Base-by-base conservation (phyloP, 1,140 invertebrate genomes). In the Eriocheir sinensis region DNA sequence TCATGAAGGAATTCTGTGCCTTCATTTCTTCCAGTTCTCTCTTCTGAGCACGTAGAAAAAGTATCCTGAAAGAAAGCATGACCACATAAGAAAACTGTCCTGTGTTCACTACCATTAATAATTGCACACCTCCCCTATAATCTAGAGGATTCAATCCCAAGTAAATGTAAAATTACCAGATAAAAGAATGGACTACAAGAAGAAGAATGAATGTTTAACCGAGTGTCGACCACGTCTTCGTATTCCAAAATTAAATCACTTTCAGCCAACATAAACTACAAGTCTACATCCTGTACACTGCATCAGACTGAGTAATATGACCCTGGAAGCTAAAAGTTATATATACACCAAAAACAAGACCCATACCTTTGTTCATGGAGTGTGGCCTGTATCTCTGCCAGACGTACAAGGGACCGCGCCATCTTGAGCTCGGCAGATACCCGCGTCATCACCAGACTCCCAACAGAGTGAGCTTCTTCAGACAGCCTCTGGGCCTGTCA, bases 371-470 rank as follows among this genome's bases (percentile, higher is more conserved):
- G 99, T 97, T 99, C 99, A 97, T 99, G 98, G 97, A 99, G 97
- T 95, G 99, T 99, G 93, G 99, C 98, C 97, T 99, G 98, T 97
- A 99, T 99, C 97, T 99, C 99, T 48, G 98, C 99, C 96, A 99
- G 98, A 96, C 99, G 98, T 95, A 99, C 99, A 96, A 99, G 97
- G 95, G 99, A 99, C 95, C 99, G 97, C 95, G 99, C 98, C 97
- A 98, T 98, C 97, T 99, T 99, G 94, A 99, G 97, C 96, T 99
- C 99, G 48, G 99, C 98, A 89, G 99, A 99, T 95, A 99, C 99
- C 97, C 98, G 98, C 96, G 99, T 99, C 97, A 98, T 98, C 96
- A 98, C 98, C 96, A 98, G 97, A 97, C 98, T 98, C 96, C 98
- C 98, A 97, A 98, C 97, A 95, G 98, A 97, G 96, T 98, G 98